Percentiles rank a stretch among this genome's conserved stretches.
Evolutionary conservation across 2,113 vertebrate species (phyloP).

Genomic region (Catagonus wagneri): DNA sequence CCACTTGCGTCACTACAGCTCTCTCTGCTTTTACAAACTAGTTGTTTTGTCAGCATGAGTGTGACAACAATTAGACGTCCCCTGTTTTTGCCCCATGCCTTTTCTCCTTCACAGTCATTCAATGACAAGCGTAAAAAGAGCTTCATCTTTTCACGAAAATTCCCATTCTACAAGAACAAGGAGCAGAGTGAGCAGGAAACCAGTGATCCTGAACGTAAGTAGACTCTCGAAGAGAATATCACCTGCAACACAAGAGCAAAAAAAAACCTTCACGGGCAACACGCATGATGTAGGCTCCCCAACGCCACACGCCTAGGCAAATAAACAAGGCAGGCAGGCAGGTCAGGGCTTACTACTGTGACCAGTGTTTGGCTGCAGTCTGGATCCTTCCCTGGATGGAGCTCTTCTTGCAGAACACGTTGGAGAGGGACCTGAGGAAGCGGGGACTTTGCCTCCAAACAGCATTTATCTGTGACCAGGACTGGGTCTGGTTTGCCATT

Average conservation of each 20-base stretch:
- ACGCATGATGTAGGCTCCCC: slow-evolving; percentile 83
- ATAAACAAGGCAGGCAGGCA: slow-evolving; percentile 85
- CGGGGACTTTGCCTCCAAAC: not conserved
- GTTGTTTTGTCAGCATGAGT: slow-evolving; percentile 97
- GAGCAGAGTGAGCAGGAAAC: slow-evolving; percentile 97
- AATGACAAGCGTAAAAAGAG: slow-evolving; percentile 99
- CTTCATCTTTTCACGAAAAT: slow-evolving; percentile 99
- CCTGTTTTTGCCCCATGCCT: slow-evolving; percentile 98
- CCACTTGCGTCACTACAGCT: slow-evolving; percentile 89
- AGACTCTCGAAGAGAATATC: slow-evolving; percentile 88
- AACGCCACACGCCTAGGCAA: slow-evolving; percentile 86
- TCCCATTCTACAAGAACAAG: slow-evolving; percentile 99
- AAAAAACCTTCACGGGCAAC: slow-evolving; percentile 82
- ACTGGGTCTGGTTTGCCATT: slow-evolving; percentile 21
- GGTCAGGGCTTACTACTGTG: slow-evolving; percentile 90
- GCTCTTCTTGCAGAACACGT: slow-evolving; percentile 40
- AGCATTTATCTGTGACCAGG: not conserved
- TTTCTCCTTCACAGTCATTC: slow-evolving; percentile 99
- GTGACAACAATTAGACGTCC: slow-evolving; percentile 95
- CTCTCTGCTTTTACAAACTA: slow-evolving; percentile 91
- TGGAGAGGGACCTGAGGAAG: not conserved
- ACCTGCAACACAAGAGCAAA: slow-evolving; percentile 87
- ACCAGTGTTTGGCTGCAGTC: slow-evolving; percentile 89
- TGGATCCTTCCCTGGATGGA: slow-evolving; percentile 87
- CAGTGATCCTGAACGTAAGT: slow-evolving; percentile 99